phyloP scores from a whole-genome alignment of 2,113 vertebrate genomes.

The Naja naja region DNA sequence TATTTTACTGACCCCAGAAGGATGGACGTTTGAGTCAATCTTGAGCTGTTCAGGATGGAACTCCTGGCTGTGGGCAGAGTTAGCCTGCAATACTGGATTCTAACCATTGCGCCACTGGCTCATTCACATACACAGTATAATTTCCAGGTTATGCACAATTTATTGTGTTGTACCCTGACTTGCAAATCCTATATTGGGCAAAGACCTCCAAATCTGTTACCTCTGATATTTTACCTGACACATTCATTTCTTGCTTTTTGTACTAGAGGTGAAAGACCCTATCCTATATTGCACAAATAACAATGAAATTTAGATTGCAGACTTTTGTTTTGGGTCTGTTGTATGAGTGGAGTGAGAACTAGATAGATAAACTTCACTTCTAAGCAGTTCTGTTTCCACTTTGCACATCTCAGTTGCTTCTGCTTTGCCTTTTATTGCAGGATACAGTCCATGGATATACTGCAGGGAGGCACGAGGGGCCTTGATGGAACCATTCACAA shows the following conservation, averaged over 20 bases:
- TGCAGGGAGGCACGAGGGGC: constrained; percentile 17
- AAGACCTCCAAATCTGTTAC: background rate
- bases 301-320: background rate
- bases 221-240: background rate
- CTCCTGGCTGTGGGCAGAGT: background rate
- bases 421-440: constrained; percentile 41
- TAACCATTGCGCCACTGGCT: background rate
- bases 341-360: background rate
- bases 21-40: background rate
- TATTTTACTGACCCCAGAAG: background rate
- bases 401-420: background rate
- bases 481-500: accelerated
- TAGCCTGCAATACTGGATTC: background rate
- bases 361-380: background rate
- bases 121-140: background rate
- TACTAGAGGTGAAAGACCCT: background rate
- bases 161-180: background rate
- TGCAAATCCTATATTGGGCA: background rate
- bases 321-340: background rate
- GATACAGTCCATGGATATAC: constrained; percentile 57
- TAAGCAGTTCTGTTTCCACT: background rate
- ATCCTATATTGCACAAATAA: background rate
- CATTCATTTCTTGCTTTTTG: background rate
- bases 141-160: background rate
- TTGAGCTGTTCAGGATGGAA: background rate